Percentiles rank a stretch among this genome's conserved stretches.
Conservation (phyloP, 2,888 invertebrate species). For the Endomychus coccineus region DNA sequence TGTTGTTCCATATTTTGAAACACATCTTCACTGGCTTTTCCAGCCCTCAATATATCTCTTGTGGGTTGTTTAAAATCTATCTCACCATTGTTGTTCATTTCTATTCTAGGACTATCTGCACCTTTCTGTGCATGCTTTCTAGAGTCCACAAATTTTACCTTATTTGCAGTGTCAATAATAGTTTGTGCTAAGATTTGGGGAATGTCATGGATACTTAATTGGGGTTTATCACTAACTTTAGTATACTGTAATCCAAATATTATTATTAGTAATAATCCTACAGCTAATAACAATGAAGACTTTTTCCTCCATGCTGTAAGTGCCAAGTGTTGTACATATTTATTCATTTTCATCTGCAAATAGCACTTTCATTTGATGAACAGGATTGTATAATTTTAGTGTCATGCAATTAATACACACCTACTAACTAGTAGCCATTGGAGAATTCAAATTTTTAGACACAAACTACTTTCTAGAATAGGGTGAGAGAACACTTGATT, state of each 20-base stretch:
- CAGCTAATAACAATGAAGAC: constrained; percentile 42
- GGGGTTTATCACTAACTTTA: constrained; percentile 20
- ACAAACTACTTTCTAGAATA: too few relatives aligned
- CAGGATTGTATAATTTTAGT: too few relatives aligned
- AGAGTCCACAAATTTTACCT: constrained; percentile 32
- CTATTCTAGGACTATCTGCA: constrained; percentile 13
- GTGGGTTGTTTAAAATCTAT: constrained; percentile 37
- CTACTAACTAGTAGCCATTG: too few relatives aligned
- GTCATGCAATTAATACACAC: too few relatives aligned
- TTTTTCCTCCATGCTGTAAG: constrained; percentile 47
- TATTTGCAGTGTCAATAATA: constrained; percentile 25
- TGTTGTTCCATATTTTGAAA: constrained; percentile 33
- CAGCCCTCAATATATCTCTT: constrained; percentile 37
- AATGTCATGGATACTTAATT: constrained; percentile 24
- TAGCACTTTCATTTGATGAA: background rate
- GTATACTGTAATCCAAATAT: constrained; percentile 46
- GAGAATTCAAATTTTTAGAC: too few relatives aligned
- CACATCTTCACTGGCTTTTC: constrained; percentile 15
- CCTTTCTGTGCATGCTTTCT: constrained; percentile 15
- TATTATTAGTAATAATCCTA: constrained; percentile 39
- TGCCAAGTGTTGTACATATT: constrained; percentile 41
- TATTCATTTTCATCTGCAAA: constrained; percentile 31
- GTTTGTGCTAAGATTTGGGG: constrained; percentile 26
- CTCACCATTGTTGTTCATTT: constrained; percentile 20
- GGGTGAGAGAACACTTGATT: too few relatives aligned